Evolutionary conservation across 30 jellyfish, hydroid and myxozoan species (phyloP).

Genomic region (Mastigias papua): DNA sequence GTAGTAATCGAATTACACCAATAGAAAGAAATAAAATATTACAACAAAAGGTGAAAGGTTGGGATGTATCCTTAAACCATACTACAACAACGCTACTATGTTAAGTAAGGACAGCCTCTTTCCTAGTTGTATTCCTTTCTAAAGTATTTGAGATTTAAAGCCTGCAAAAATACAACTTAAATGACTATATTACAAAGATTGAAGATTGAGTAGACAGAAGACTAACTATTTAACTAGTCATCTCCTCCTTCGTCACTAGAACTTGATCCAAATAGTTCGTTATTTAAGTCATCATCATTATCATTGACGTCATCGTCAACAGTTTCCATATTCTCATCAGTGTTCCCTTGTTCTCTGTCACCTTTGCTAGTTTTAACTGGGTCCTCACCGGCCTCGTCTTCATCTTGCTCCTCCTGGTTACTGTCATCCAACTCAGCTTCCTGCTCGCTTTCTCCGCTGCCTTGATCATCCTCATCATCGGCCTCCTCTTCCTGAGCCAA

Average conservation of each 20-base stretch:
- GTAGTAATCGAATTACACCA: no score
- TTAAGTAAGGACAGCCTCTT: no score
- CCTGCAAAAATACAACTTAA: no score
- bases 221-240: not conserved
- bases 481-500: conserved; percentile 93
- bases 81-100: no score
- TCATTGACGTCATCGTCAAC: conserved; percentile 39
- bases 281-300: conserved; percentile 68
- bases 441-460: conserved; percentile 67
- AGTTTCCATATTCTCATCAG: conserved; percentile 3
- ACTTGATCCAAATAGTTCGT: conserved; percentile 90
- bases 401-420: conserved; percentile 51
- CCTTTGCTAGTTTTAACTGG: not conserved
- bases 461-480: conserved; percentile 81
- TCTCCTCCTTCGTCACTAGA: conserved; percentile 86
- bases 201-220: no score
- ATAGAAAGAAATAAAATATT: no score
- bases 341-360: conserved; percentile 9
- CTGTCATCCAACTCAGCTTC: conserved; percentile 41
- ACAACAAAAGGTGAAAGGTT: no score
- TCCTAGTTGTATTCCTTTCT: no score
- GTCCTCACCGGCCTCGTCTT: conserved; percentile 20
- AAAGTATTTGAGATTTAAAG: no score
- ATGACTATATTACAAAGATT: no score
- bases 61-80: no score